Conservation (phyloP, 2,797 vertebrate species). For the Peromyscus eremicus region DNA sequence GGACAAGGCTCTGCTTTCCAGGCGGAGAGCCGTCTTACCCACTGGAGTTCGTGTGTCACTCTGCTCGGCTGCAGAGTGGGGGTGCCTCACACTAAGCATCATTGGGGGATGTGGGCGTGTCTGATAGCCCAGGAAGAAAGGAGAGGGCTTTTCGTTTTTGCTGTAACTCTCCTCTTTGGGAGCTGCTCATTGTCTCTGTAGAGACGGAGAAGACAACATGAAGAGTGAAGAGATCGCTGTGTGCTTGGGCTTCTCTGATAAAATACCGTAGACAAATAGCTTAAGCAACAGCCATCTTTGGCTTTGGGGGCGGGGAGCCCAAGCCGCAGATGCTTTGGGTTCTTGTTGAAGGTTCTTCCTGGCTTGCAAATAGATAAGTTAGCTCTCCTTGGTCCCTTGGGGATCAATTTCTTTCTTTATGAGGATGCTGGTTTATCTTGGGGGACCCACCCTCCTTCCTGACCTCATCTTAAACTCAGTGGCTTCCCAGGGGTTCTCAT, state of each 20-base stretch:
- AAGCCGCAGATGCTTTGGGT: not conserved
- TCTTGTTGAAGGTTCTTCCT: not conserved
- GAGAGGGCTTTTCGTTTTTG: not conserved
- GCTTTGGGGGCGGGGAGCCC: not conserved
- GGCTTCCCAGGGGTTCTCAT: not conserved
- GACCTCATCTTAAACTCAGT: not conserved
- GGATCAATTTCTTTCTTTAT: not conserved
- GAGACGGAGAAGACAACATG: not conserved
- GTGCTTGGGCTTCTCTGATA: not conserved
- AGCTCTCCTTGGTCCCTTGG: not conserved
- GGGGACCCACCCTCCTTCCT: not conserved
- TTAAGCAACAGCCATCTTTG: not conserved
- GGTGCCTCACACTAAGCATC: not conserved
- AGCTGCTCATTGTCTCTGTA: not conserved
- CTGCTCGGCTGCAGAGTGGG: not conserved
- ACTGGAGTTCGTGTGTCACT: not conserved
- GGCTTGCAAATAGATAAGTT: not conserved
- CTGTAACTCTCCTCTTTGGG: not conserved
- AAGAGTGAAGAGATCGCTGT: not conserved
- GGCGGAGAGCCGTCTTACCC: not conserved
- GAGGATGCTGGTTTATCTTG: not conserved
- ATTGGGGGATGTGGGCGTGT: not conserved
- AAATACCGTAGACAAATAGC: not conserved
- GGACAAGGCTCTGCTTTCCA: conserved; percentile 27
- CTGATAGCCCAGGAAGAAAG: not conserved